Conservation (phyloP, 2,113 vertebrate genomes). For the Alethe diademata region DNA sequence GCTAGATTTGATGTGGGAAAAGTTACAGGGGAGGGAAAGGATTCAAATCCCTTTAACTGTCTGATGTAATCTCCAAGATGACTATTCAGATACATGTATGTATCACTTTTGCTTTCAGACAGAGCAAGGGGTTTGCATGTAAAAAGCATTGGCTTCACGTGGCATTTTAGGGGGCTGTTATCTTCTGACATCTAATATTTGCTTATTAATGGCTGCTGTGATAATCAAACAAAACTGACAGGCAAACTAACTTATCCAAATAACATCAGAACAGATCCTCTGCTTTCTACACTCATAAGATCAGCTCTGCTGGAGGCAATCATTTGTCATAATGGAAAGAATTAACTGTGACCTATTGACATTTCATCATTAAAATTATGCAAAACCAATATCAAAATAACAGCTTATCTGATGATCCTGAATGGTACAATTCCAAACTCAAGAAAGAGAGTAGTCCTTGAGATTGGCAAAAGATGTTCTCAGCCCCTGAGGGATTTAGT, state of each 20-base stretch:
- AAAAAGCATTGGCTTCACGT: not conserved
- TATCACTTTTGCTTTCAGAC: not conserved
- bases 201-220: slow-evolving; percentile 11
- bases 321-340: not conserved
- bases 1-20: not conserved
- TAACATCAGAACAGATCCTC: not conserved
- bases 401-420: not conserved
- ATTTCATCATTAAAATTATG: not conserved
- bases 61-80: not conserved
- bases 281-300: not conserved
- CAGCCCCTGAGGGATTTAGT: not conserved
- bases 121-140: not conserved
- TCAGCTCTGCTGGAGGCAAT: not conserved
- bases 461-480: not conserved
- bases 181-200: slow-evolving; percentile 42
- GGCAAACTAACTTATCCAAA: slow-evolving; percentile 21
- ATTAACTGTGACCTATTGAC: not conserved
- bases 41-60: not conserved
- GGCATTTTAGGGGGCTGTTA: not conserved
- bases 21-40: not conserved
- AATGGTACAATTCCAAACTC: not conserved
- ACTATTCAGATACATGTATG: not conserved
- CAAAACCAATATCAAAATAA: not conserved
- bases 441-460: not conserved
- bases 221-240: slow-evolving; percentile 41